phyloP scores from a whole-genome alignment of 2,113 vertebrate species.

The Hippocampus comes region DNA sequence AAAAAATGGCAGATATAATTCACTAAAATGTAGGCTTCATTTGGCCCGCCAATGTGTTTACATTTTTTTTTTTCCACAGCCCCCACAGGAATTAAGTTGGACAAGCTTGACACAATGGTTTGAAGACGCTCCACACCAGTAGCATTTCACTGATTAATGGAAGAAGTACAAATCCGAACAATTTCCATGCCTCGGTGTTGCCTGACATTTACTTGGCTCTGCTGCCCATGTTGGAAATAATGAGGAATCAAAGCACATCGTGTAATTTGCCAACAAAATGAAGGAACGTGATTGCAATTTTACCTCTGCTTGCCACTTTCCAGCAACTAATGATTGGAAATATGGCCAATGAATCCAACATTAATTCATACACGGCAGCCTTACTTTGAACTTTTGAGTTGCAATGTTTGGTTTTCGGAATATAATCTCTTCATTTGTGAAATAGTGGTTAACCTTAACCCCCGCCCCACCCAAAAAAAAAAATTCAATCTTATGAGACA shows the following conservation, averaged over 20 bases:
- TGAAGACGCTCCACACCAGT: not conserved
- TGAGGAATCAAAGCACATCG: not conserved
- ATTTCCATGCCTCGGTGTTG: not conserved
- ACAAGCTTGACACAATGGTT: conserved; percentile 3
- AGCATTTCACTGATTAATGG: not conserved
- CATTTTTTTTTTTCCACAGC: not conserved
- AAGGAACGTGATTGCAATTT: not conserved
- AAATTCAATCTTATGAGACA: not conserved
- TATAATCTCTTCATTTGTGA: not conserved
- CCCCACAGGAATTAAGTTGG: not conserved
- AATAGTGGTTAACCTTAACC: not conserved
- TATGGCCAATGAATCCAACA: not conserved
- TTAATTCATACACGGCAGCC: not conserved
- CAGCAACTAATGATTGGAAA: too few species aligned
- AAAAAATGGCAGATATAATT: not conserved
- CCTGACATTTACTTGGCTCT: conserved; percentile 3
- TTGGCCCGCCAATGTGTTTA: not conserved
- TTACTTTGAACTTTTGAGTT: not conserved
- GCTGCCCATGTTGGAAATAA: not conserved
- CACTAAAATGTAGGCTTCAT: not conserved
- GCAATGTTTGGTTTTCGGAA: not conserved
- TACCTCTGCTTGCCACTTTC: too few species aligned
- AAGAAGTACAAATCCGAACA: not conserved
- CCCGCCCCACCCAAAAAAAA: not conserved
- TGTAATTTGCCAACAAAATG: not conserved